Evolutionary conservation across 2,888 invertebrate genomes (phyloP).

Genomic region (Alloplasta piceator): DNA sequence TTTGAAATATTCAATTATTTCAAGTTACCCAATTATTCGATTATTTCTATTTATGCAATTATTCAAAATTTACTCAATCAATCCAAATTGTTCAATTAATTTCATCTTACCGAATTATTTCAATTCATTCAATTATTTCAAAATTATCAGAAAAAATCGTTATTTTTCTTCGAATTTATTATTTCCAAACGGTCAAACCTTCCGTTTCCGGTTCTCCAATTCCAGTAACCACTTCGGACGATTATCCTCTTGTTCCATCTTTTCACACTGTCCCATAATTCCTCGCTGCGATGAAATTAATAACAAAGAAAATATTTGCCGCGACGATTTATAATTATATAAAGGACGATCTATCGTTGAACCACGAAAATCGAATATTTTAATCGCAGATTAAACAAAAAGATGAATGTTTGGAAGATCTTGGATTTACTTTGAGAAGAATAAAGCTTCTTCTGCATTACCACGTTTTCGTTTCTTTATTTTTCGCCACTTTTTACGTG

Average conservation of each 20-base stretch:
- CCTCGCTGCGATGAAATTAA: neutral
- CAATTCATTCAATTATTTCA: no score
- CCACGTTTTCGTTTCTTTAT: no score
- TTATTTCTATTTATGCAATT: no score
- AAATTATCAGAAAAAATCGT: no score
- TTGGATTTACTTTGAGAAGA: no score
- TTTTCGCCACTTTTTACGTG: constrained; percentile 11
- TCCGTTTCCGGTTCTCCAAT: constrained; percentile 80
- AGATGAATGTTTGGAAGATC: no score
- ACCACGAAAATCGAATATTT: neutral
- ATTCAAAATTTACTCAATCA: neutral
- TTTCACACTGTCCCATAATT: constrained; percentile 59
- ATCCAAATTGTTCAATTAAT: neutral
- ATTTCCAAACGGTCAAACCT: constrained; percentile 70
- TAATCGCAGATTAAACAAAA: neutral
- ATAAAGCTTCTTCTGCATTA: no score
- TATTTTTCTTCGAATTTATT: neutral
- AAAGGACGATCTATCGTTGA: neutral
- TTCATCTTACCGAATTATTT: no score
- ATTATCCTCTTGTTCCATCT: constrained; percentile 73
- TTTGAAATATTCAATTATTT: no score
- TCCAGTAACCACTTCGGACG: constrained; percentile 81
- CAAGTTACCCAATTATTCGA: no score
- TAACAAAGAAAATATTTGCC: neutral
- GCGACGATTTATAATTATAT: neutral